Percentiles rank a stretch among this genome's conserved stretches.
phyloP scores from a whole-genome alignment of 1,140 invertebrate species.

The Achatina immaculata region DNA sequence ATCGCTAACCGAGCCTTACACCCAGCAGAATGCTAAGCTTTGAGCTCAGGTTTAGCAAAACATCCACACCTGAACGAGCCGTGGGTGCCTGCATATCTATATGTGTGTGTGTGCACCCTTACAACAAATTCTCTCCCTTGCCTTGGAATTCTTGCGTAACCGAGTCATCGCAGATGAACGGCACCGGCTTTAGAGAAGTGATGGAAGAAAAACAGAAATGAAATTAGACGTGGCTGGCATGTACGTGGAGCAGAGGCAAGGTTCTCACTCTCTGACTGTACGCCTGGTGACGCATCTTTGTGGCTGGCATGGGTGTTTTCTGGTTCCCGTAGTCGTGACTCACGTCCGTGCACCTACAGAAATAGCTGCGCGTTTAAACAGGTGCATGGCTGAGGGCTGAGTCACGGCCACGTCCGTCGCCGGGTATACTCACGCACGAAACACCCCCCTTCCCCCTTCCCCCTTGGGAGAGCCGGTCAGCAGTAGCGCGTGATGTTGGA shows the following conservation, averaged over 20 bases:
- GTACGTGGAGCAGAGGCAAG: background rate
- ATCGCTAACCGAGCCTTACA: too few species aligned
- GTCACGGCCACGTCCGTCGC: background rate
- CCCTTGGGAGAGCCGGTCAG: background rate
- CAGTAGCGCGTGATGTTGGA: background rate
- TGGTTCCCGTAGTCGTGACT: background rate
- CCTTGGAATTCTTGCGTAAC: background rate
- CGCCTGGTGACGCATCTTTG: background rate
- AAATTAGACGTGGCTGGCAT: background rate
- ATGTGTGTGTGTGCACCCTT: too few species aligned
- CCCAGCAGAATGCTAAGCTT: too few species aligned
- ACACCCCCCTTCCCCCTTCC: background rate
- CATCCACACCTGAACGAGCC: too few species aligned
- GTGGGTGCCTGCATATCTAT: too few species aligned
- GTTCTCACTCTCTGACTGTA: background rate
- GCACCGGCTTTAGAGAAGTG: background rate
- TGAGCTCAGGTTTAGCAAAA: too few species aligned
- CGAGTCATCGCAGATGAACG: background rate
- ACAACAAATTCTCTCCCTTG: conserved; percentile 1
- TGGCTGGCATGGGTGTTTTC: conserved; percentile 1
- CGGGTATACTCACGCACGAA: conserved; percentile 6
- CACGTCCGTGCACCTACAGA: background rate
- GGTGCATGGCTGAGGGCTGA: background rate
- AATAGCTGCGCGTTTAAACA: conserved; percentile 12
- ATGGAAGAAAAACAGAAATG: background rate